Evolutionary conservation across 2,797 vertebrate genomes (phyloP), one percentile per base, ranked within the genome.

Genomic region (Sphenodon punctatus): DNA sequence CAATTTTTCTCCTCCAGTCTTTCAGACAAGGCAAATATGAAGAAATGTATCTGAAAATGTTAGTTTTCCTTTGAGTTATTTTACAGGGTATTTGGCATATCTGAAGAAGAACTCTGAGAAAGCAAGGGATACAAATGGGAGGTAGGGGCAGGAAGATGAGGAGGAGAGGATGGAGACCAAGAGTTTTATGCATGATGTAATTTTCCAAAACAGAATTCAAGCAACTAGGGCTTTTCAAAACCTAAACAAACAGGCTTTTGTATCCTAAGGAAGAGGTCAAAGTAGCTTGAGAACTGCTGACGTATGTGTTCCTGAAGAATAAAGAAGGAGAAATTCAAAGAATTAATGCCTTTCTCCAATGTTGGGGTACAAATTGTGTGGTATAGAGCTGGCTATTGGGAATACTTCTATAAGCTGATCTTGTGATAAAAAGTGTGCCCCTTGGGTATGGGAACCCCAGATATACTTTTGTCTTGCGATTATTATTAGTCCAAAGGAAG

Each of bases 221-320:
- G 41, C 65, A 71, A 80, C 85, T 46, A n/a, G 30, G 67, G 16
- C 3, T 45, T 36, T 78, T 86, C 45, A 80, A 75, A 87, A 64
- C 61, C 23, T 36, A 84, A 89, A 75, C 25, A 45, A 76, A 2
- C 53, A 66, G 42, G 38, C 55, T n/a, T 80, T 70, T 68, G 2
- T 86, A 56, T 80, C 61, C 11, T 34, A 27, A 56, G 41, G 14
- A 80, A 86, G 17, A 11, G 42, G n/a, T 6, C 39, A 11, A 76
- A 73, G 10, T 71, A 74, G 74, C 32, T 69, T 51, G 60, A 41
- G 68, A 77, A 25, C 34, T 30, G 38, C 4, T 56, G 69, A 46
- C 63, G n/a, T 81, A 46, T 23, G 65, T 83, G 66, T 6, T 8
- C 20, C 12, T 0, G 3, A 71, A 12, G n/a, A 78, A 61, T 34